Base-by-base conservation (phyloP, 92 coral and sea anemone species). In the Palythoa caribaeorum region DNA sequence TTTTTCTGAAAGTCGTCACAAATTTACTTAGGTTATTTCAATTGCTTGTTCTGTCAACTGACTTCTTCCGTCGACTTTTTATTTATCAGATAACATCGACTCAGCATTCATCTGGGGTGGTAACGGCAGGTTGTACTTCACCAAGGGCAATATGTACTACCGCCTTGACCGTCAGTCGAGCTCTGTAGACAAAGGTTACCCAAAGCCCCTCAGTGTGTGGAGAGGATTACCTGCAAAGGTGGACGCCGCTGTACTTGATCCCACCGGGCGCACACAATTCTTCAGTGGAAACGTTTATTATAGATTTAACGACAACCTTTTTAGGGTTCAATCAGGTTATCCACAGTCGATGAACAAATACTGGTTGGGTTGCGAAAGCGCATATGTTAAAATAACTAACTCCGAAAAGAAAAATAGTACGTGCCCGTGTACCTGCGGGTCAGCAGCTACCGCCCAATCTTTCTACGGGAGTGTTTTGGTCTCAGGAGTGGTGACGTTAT, bases 41-140 rank as follows among this genome's bases (percentile, higher is more conserved):
- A 8, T 3, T 44, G 50, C 50, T 2, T 44, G 50, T 44, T 44
- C 2, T 44, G n/a, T 73, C 17, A 0, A 38, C 28, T 73, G 52
- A 73, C 36, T 1, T 17, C 13, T 38, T 38, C 0, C 2, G 50
- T 36, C 62, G 59, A 9, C 12, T 75, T 13, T 75, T 63, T 21
- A n/a, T 15, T 59, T 57, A 74, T 12, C 79, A 87, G 90, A n/a
- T 51, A 87, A 87, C 50, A 78, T 92, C 73, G 94, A 92, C 59
- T 89, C 90, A 71, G 92, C 90, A 11, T 92, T 92, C 73, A 86
- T 74, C 1, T 92, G 94, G 94, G 92, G 92, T 9, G 90, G 90
- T 16, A 92, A 92, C 44, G 92, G 94, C 6, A 85, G 88, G 15
- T 70, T 90, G 2, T 92, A 92, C 63, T 89, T 92, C 65, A 84